Evolutionary conservation across 2,797 vertebrate genomes (phyloP), one percentile per base, ranked within the genome.

Genomic region (Sebastes reedi): DNA sequence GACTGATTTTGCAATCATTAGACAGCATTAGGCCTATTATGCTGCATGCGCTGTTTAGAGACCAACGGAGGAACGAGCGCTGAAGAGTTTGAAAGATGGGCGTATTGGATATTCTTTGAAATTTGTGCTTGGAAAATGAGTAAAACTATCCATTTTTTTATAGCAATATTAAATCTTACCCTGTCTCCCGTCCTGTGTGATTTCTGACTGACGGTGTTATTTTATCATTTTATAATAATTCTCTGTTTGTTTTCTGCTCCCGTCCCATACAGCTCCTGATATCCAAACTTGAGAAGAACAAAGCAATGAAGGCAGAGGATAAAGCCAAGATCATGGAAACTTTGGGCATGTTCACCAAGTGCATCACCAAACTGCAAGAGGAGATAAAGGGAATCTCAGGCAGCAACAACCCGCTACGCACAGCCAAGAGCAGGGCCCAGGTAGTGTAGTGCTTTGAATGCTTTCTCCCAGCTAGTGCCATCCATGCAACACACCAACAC

Each of bases 261-360:
- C 22, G 0, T 79, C 9, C 16, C 30, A n/a, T 2, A 0, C 87
- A 99, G 98, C 97, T 99, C 90, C 94, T 99, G 84, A 99, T 99
- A 91, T 97, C 97, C 90, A 99, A 97, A 93, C 89, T 99, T 77
- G 99, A 99, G 91, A 99, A 98, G 92, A 99, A 99, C 89, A 99
- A 98, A 95, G 60, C 92, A 9, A 97, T 98, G 95, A 99, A 98
- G 87, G 94, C 95, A 9, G 98, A 99, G 90, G 98, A 99, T 82
- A 99, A 99, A 95, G 95, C 97, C 55, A 97, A 97, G 94, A 97
- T 99, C 79, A 98, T 98, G 97, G 97, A 97, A 92, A 98, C 97
- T 1, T 91, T 99, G 91, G 96, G 95, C 77, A 94, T 89, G 20
- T 95, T 99, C 75, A 98, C 97, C 67, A 97, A 98, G 81, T 98